These are phyloP conservation scores for Pungitius pungitius DNA, from an alignment of 2,113 vertebrate genomes.

Conservation along the genomic window DNA sequence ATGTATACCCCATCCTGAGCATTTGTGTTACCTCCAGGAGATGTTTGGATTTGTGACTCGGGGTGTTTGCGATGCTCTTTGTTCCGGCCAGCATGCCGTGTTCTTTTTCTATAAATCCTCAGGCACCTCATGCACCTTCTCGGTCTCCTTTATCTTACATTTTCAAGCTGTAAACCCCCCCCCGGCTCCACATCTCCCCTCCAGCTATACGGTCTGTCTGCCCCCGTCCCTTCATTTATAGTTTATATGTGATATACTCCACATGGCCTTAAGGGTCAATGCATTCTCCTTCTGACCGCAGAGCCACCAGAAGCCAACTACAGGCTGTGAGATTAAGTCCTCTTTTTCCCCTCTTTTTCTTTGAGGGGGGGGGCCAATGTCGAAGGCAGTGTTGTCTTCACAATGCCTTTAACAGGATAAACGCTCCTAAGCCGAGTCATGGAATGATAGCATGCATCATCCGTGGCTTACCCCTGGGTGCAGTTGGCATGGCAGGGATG, in stretches of 20 bases:
- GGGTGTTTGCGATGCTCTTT: neutral
- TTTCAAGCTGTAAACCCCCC: neutral
- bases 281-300: constrained; percentile 28
- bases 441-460: neutral
- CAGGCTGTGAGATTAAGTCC: constrained; percentile 25
- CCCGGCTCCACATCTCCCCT: constrained; percentile 13
- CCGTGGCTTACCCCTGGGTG: constrained; percentile 90
- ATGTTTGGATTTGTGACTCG: neutral
- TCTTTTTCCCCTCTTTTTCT: neutral
- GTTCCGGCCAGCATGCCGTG: neutral
- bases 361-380: neutral
- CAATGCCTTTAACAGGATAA: constrained; percentile 19
- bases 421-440: neutral
- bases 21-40: neutral
- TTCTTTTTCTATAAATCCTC: neutral
- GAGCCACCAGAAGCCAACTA: constrained; percentile 6
- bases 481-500: constrained; percentile 96
- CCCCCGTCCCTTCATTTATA: constrained; percentile 27
- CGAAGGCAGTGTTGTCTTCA: constrained; percentile 10
- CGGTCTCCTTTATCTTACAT: constrained; percentile 17
- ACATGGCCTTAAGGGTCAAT: constrained; percentile 32
- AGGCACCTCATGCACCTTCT: neutral
- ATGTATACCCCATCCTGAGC: neutral
- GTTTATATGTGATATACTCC: constrained; percentile 15
- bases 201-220: constrained; percentile 12